phyloP scores from a whole-genome alignment of 2,113 vertebrate genomes.

The Chionomys nivalis region DNA sequence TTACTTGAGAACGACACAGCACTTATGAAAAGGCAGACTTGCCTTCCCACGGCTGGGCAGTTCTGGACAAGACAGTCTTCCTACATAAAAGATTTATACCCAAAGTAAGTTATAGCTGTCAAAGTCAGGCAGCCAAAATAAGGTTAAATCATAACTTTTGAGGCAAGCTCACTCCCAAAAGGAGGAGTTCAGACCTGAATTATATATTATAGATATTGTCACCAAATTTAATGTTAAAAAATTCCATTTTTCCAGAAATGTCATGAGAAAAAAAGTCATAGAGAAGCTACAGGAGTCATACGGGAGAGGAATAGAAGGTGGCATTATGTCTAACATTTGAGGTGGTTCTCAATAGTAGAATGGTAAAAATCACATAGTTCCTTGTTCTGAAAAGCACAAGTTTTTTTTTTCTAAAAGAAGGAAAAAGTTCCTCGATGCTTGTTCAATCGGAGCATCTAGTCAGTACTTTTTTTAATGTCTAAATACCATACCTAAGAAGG shows the following conservation, averaged over 20 bases:
- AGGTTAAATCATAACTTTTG: not conserved
- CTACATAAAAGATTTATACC: not conserved
- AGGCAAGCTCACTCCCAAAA: not conserved
- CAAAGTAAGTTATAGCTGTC: not conserved
- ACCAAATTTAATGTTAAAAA: not conserved
- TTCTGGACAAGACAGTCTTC: not conserved
- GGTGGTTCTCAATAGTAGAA: not conserved
- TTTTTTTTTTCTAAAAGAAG: constrained; percentile 31
- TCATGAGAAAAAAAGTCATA: not conserved
- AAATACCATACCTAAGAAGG: not conserved
- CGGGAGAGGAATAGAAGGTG: not conserved
- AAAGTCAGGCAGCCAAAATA: not conserved
- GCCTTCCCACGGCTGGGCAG: not conserved
- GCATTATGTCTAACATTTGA: not conserved
- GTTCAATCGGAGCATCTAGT: not conserved
- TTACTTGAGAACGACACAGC: not conserved
- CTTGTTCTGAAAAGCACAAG: not conserved
- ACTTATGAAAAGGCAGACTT: not conserved
- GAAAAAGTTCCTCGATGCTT: not conserved
- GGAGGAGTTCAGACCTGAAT: not conserved
- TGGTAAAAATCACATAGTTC: not conserved
- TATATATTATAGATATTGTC: not conserved
- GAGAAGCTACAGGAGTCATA: not conserved
- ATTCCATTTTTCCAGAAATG: not conserved
- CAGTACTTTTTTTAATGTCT: constrained; percentile 26